Percentiles rank a stretch among this genome's conserved stretches.
Conservation (phyloP, 2,888 invertebrate genomes). For the Xestia sexstrigata region DNA sequence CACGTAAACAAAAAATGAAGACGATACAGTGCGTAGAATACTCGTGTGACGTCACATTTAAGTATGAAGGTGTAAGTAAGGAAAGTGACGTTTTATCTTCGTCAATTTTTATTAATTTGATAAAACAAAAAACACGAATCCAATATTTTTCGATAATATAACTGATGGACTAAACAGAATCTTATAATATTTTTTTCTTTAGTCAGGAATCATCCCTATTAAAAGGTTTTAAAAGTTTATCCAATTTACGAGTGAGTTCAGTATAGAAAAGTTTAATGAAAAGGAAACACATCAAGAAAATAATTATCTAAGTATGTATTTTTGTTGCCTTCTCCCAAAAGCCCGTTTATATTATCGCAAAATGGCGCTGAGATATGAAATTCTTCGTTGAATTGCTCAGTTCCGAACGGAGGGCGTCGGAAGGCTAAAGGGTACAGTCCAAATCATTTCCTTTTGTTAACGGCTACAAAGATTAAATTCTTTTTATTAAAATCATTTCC, state of each 20-base stretch:
- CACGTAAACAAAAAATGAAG: no score
- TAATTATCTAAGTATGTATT: neutral
- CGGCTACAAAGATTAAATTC: constrained; percentile 65
- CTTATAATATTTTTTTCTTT: no score
- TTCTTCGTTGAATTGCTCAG: constrained; percentile 62
- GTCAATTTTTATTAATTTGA: no score
- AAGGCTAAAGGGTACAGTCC: constrained; percentile 57
- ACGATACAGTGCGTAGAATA: no score
- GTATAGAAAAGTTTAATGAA: neutral
- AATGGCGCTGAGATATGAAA: constrained; percentile 65
- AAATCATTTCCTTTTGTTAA: constrained; percentile 67
- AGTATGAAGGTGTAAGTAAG: no score
- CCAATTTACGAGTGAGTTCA: neutral
- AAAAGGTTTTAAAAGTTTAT: neutral
- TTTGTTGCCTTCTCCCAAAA: constrained; percentile 27
- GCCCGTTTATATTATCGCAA: constrained; percentile 45
- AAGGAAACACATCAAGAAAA: constrained; percentile 1
- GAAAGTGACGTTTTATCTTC: no score
- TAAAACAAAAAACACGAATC: no score
- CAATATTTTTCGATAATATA: no score
- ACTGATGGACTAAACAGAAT: no score
- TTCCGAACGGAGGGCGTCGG: constrained; percentile 54
- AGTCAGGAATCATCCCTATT: neutral
- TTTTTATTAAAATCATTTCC: constrained; percentile 68
- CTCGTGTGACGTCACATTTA: no score